Base-by-base conservation (phyloP, 2,888 invertebrate species). In the Trissoscelio sp. region DNA sequence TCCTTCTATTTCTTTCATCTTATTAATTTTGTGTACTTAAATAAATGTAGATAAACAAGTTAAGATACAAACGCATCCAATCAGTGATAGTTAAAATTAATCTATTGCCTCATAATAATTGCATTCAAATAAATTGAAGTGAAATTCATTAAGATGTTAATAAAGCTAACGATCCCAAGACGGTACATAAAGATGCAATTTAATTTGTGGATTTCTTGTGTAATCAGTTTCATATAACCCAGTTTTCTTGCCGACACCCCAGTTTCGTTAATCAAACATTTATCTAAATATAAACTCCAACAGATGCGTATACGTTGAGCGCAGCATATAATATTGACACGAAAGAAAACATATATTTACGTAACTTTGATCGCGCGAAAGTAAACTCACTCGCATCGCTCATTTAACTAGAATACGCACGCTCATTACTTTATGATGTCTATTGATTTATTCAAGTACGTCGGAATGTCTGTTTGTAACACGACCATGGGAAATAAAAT, bases 231-330 rank as follows among this genome's bases (percentile, higher is more conserved):
- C 24, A 37, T 66, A 46, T 57, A 74, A 62, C 44, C 60, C 24
- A 62, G 69, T 34, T 77, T 60, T 44, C 51, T 51, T 14, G 67
- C 12, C 67, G 42, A 67, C 67, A 75, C 39, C 46, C 58, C 31
- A 60, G 67, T 67, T 67, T 60, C 51, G 11, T 37, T 55, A 69
- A 60, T 77, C 69, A 77, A 77, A 69, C 62, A 69, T 44, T 60
- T 62, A 69, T 60, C 77, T 77, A 69, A 77, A 69, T 60, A 69
- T 77, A 77, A 53, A 69, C 37, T n/a, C 60, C 53, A 62, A 62
- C 77, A 24, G 69, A 60, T 39, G 64, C 70, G 78, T 51, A n/a
- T n/a, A n/a, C n/a, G 24, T 11, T 37, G 22, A n/a, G 16, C 46
- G 18, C 14, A 39, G 44, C n/a, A 24, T 39, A 14, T 28, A 55